Percentiles rank a stretch among this genome's conserved stretches.
phyloP scores from a whole-genome alignment of 1,140 invertebrate genomes.

The Papilio polytes region DNA sequence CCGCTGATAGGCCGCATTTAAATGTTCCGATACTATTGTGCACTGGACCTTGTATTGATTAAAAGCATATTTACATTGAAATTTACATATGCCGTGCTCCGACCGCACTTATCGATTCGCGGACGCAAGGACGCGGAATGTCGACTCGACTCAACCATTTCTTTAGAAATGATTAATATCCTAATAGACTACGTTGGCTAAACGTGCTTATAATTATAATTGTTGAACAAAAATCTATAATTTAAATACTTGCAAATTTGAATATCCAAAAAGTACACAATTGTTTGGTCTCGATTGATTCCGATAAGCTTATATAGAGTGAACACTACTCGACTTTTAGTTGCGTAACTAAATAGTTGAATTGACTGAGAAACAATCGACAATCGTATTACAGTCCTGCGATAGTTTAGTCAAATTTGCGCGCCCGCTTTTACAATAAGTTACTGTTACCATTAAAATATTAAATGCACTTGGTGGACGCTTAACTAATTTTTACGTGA shows the following conservation, averaged over 20 bases:
- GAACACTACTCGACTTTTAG: no score
- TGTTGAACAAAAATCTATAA: neutral
- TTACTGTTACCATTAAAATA: neutral
- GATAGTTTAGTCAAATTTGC: no score
- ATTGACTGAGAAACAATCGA: no score
- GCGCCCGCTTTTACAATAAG: neutral
- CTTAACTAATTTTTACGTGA: neutral
- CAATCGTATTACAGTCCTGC: no score
- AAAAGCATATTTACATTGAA: slow-evolving; percentile 73
- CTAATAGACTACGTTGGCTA: neutral
- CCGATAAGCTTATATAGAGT: no score
- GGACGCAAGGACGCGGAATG: slow-evolving; percentile 59
- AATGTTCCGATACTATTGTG: slow-evolving; percentile 74
- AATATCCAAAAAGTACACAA: no score
- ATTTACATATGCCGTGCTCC: slow-evolving; percentile 77
- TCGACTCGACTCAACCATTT: slow-evolving; percentile 44
- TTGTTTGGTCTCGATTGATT: no score
- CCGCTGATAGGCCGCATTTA: slow-evolving; percentile 66
- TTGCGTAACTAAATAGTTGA: no score
- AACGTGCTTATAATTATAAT: neutral
- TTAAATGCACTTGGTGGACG: neutral
- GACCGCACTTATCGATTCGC: slow-evolving; percentile 72
- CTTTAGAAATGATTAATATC: slow-evolving; percentile 52
- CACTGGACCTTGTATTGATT: slow-evolving; percentile 71
- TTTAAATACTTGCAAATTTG: neutral